Base-by-base conservation (phyloP, 1,140 invertebrate genomes). In the Aphaenogaster floridana region DNA sequence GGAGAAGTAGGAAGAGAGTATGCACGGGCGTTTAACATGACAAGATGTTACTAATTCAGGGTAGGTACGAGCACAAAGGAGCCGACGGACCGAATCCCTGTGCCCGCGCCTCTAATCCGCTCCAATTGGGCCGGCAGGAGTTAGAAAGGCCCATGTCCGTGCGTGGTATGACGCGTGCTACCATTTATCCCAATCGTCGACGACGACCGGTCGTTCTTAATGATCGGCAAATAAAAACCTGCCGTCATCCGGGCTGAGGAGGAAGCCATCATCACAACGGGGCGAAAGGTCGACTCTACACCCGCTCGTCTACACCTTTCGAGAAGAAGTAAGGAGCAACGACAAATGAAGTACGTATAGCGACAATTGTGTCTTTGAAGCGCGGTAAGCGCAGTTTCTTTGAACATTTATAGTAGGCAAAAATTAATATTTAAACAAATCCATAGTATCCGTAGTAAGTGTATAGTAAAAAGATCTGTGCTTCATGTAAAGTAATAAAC, bases 101-200 rank as follows among this genome's bases (percentile, higher is more conserved):
- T 94, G 90, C 90, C 80, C 45, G 90, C 92, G 90, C 92, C 92
- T 94, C 92, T 95, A 94, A 94, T 94, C 93, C 92, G 91, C 93
- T 93, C 86, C 94, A 95, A 94, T 95, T 95, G 94, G 94, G 91
- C 91, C 92, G 93, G 88, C 85, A 89, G 88, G 87, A 91, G 86
- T 81, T 91, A 92, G 92, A 94, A 91, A 92, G 92, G 85, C 91
- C 88, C 86, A 92, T 90, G 92, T 92, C 89, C 87, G 79, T 91
- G 87, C 91, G 78, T 77, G 84, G 91, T 89, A 94, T 94, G 93
- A 95, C 95, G 94, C 94, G 94, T 94, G 94, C 94, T 94, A 93
- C 93, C 94, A 94, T 95, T 95, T 94, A 94, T 95, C 91, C 94
- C 95, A 95, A 95, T 95, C 94, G 94, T 94, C 92, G 87, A 72